These are phyloP conservation scores for Coleophora deauratella DNA, from an alignment of 2,888 invertebrate genomes.

Conservation along the genomic window DNA sequence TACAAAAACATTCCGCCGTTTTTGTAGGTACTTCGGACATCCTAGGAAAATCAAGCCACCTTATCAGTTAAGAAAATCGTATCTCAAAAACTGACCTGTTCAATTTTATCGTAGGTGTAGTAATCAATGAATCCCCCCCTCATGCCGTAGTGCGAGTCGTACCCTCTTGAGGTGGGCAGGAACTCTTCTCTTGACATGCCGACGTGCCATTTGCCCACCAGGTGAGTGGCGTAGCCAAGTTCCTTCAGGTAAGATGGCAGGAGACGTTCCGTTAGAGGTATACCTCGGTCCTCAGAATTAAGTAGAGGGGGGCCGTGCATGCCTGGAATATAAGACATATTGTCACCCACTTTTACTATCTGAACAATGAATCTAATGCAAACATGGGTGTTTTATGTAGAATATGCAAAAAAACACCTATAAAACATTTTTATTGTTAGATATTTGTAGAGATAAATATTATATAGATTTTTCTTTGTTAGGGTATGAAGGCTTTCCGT, in stretches of 20 bases:
- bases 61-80: too few relatives aligned
- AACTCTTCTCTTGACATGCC: constrained; percentile 83
- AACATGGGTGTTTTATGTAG: background rate
- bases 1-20: too few relatives aligned
- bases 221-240: constrained; percentile 84
- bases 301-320: constrained; percentile 59
- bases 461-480: too few relatives aligned
- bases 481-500: too few relatives aligned
- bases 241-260: constrained; percentile 77
- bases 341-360: background rate
- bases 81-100: constrained; percentile 50
- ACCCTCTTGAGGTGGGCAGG: constrained; percentile 84
- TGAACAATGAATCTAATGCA: background rate
- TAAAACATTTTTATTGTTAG: too few relatives aligned
- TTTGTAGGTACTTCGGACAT: too few relatives aligned
- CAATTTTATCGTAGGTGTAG: constrained; percentile 70
- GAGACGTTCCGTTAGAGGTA: constrained; percentile 68
- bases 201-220: constrained; percentile 94
- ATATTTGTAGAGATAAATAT: too few relatives aligned
- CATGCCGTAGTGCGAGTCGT: constrained; percentile 86
- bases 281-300: constrained; percentile 61
- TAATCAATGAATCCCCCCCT: constrained; percentile 85
- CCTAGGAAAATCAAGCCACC: too few relatives aligned
- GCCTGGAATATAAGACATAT: constrained; percentile 31
- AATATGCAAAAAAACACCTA: constrained; percentile 2